Conservation (phyloP, 2,797 vertebrate species). For the Cyprinodon diabolis region DNA sequence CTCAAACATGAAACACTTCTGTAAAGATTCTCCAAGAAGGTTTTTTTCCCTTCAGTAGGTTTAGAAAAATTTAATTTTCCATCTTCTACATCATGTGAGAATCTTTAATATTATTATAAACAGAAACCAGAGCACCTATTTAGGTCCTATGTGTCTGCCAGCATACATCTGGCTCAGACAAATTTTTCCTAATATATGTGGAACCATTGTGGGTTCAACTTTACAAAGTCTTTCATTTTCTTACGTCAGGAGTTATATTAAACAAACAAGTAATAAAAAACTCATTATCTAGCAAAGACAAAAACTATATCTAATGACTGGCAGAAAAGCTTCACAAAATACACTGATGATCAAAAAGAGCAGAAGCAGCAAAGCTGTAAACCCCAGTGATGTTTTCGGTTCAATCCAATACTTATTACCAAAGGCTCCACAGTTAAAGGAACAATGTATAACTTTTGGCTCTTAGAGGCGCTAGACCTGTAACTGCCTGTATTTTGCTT, state of each 20-base stretch:
- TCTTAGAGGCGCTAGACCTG: too few species aligned
- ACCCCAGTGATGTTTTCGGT: conserved; percentile 43
- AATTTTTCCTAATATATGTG: conserved; percentile 37
- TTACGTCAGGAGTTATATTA: conserved; percentile 24
- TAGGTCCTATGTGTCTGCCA: conserved; percentile 53
- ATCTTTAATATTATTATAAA: conserved; percentile 57
- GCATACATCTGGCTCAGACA: conserved; percentile 57
- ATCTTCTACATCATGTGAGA: conserved; percentile 50
- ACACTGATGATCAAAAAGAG: conserved; percentile 52
- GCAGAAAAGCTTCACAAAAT: conserved; percentile 33
- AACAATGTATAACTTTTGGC: too few species aligned
- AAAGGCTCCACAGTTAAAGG: conserved; percentile 17
- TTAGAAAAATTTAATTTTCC: conserved; percentile 28
- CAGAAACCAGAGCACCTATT: conserved; percentile 60
- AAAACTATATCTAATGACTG: conserved; percentile 33
- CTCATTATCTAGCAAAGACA: conserved; percentile 40
- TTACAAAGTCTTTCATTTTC: conserved; percentile 46
- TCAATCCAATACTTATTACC: conserved; percentile 42
- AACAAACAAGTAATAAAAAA: too few species aligned
- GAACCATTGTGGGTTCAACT: conserved; percentile 49
- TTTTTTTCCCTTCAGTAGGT: conserved; percentile 24
- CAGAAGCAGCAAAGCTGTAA: conserved; percentile 41
- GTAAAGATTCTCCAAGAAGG: conserved; percentile 22
- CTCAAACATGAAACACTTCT: conserved; percentile 43
- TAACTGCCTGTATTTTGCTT: too few species aligned